Evolutionary conservation across 2,888 invertebrate species (phyloP), one percentile per base, ranked within the genome.

Genomic region (Eilema sororculum): DNA sequence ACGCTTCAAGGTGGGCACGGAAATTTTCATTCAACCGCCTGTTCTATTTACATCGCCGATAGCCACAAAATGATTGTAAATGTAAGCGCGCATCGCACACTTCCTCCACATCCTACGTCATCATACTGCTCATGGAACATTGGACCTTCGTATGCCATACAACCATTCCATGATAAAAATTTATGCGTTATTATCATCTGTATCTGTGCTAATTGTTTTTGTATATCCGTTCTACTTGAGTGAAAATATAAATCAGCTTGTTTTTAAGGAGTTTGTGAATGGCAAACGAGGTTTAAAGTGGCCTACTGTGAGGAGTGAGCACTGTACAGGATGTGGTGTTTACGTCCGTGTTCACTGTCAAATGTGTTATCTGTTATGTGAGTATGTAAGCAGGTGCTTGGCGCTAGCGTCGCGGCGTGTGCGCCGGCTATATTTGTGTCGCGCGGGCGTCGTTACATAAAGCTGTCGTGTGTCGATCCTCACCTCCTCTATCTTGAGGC

Each of bases 401-500:
- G 86, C 84, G 87, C 84, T 83, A 84, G 84, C 81, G 87, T 82
- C 85, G 87, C 81, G 80, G 87, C 83, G 87, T 82, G 88, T 85
- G 88, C 83, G 84, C 85, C 85, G 84, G 86, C 88, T 89, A 89
- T 90, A 91, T 91, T 89, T 88, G 92, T 90, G 91, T 88, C 82
- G 91, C 90, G 90, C 89, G 91, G 90, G 88, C 88, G 87, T 83
- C 84, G 88, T 92, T 93, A 93, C 91, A 91, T 93, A 94, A 92
- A 91, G 82, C 88, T 87, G 89, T 89, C 87, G 89, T 87, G 90
- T 91, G 89, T 89, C 83, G 87, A 87, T 87, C 91, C 96, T 96
- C 96, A 97, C 97, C 96, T 97, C 97, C 95, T 97, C 96, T 91
- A 97, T 97, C 95, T 96, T 97, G 95, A 96, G 96, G 94, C 95